Evolutionary conservation across 2,113 vertebrate genomes (phyloP).

Genomic region (Heterotis niloticus): DNA sequence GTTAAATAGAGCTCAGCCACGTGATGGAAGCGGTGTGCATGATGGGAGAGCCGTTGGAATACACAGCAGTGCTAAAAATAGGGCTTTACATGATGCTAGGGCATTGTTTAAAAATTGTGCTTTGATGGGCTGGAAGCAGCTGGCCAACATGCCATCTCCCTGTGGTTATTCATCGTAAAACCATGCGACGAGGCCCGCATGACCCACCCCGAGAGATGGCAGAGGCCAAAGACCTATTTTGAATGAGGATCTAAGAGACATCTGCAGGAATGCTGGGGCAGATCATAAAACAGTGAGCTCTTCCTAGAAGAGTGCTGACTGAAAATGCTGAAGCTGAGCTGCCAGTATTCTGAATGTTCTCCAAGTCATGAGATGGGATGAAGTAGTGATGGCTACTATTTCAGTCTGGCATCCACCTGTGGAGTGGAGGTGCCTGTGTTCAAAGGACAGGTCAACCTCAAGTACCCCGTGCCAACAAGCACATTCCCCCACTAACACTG

Average conservation of each 20-base stretch:
- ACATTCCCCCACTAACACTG: too few species aligned
- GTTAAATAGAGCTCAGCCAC: neutral
- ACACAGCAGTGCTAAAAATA: conserved; percentile 5
- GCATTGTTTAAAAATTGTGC: conserved; percentile 11
- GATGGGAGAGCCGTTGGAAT: neutral
- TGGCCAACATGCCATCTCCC: conserved; percentile 25
- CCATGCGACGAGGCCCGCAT: neutral
- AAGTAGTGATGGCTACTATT: neutral
- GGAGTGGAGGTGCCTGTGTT: too few species aligned
- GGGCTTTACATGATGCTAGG: neutral
- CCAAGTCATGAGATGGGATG: too few species aligned
- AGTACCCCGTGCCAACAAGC: too few species aligned
- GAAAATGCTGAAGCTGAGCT: neutral
- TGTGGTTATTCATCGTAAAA: conserved; percentile 4
- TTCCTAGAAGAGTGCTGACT: neutral
- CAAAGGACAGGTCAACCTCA: too few species aligned
- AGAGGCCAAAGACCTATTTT: neutral
- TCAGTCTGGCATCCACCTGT: too few species aligned
- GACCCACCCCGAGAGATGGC: neutral
- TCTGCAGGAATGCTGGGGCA: neutral
- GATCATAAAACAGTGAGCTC: neutral
- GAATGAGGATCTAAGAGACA: conserved; percentile 2
- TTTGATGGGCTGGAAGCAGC: conserved; percentile 33
- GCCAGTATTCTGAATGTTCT: neutral
- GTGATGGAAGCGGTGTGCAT: neutral